Percentiles rank a stretch among this genome's conserved stretches.
phyloP scores from a whole-genome alignment of 2,888 invertebrate species.

The Steromphala cineraria region DNA sequence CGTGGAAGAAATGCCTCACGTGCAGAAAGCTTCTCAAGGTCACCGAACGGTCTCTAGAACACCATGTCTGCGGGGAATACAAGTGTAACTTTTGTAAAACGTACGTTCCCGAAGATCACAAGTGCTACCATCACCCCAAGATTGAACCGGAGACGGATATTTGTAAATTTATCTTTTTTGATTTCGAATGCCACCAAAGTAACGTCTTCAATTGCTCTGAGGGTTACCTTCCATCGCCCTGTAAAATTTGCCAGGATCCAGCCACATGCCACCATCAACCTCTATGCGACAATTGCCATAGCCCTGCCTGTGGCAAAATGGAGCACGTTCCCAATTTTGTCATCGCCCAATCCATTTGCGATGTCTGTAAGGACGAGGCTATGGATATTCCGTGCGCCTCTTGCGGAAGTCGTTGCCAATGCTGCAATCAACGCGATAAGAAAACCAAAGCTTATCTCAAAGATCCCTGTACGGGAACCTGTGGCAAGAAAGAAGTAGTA shows the following conservation, averaged over 20 bases:
- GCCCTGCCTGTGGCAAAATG: not conserved
- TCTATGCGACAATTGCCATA: not conserved
- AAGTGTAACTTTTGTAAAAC: not conserved
- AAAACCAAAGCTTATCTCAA: not conserved
- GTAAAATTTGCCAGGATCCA: not conserved
- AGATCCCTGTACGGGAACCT: not conserved
- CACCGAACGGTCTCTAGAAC: not conserved
- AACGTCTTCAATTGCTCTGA: not conserved
- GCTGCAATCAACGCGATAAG: not conserved
- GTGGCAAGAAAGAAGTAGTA: not conserved
- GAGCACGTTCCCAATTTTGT: not conserved
- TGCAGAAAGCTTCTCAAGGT: not conserved
- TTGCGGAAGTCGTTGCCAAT: not conserved
- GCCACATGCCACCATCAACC: not conserved
- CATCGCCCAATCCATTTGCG: not conserved
- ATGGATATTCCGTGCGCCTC: not conserved
- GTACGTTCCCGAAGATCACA: not conserved
- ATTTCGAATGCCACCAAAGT: not conserved
- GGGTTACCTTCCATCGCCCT: not conserved
- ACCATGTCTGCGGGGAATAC: not conserved
- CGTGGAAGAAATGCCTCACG: not conserved
- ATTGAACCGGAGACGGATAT: not conserved
- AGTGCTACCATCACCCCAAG: not conserved
- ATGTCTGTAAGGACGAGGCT: not conserved
- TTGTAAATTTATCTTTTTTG: not conserved